Evolutionary conservation across 2,888 invertebrate species (phyloP).

Genomic region (Calliopum simillimum): DNA sequence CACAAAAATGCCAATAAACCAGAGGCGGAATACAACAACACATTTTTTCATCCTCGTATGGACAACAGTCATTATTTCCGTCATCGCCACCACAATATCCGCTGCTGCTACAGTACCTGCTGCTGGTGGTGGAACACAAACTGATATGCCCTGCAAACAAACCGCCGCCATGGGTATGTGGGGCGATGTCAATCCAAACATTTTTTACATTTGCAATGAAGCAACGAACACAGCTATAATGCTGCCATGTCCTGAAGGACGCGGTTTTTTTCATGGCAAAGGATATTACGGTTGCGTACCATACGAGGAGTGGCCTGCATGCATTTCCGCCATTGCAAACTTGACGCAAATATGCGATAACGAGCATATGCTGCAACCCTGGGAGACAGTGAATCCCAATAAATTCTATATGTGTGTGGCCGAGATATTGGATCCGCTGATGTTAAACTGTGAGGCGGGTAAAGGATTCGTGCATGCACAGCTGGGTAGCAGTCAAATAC

Average conservation of each 20-base stretch:
- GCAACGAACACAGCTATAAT: constrained; percentile 50
- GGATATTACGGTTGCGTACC: constrained; percentile 58
- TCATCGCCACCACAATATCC: constrained; percentile 27
- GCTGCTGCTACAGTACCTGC: neutral
- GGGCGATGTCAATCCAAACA: constrained; percentile 60
- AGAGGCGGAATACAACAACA: constrained; percentile 13
- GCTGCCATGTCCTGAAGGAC: constrained; percentile 53
- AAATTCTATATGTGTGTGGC: constrained; percentile 58
- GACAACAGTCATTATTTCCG: constrained; percentile 32
- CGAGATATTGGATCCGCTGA: constrained; percentile 47
- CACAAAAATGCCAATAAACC: constrained; percentile 20
- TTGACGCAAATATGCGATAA: constrained; percentile 43
- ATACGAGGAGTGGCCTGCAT: constrained; percentile 59
- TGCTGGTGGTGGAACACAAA: neutral
- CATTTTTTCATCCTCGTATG: constrained; percentile 21
- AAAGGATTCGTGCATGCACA: constrained; percentile 55
- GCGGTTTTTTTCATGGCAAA: constrained; percentile 58
- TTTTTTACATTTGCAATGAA: constrained; percentile 57
- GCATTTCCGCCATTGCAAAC: constrained; percentile 40
- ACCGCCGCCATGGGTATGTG: constrained; percentile 52
- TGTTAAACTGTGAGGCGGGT: constrained; percentile 55
- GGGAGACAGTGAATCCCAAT: constrained; percentile 57
- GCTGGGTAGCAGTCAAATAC: constrained; percentile 39
- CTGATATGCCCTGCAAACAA: constrained; percentile 51
- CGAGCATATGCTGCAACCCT: constrained; percentile 53